These are phyloP conservation scores for Vimba vimba DNA, from an alignment of 2,113 vertebrate genomes.

Conservation along the genomic window DNA sequence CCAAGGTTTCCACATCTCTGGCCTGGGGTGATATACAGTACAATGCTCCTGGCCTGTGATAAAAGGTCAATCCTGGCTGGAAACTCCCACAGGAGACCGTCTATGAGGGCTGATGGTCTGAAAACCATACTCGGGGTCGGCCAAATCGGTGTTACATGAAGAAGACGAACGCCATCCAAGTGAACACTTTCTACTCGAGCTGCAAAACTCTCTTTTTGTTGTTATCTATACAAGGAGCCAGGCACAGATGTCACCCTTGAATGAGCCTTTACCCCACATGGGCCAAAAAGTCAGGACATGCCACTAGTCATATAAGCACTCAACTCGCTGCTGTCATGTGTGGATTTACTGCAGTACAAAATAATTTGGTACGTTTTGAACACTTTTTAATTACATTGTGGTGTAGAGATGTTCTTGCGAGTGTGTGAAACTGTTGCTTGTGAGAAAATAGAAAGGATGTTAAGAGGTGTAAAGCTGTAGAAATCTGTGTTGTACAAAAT, in stretches of 20 bases:
- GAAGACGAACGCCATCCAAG: too few relatives aligned
- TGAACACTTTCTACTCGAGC: too few relatives aligned
- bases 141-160: too few relatives aligned
- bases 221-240: too few relatives aligned
- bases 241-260: neutral
- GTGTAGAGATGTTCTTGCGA: constrained; percentile 32
- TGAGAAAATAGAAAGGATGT: constrained; percentile 11
- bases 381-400: neutral
- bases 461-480: constrained; percentile 8
- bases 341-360: neutral
- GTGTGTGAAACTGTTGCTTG: constrained; percentile 25
- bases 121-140: too few relatives aligned
- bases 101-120: too few relatives aligned
- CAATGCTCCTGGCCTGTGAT: too few relatives aligned
- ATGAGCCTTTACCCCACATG: neutral
- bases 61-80: too few relatives aligned
- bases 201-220: too few relatives aligned
- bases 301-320: neutral
- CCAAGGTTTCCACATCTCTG: too few relatives aligned
- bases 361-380: neutral
- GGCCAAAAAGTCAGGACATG: neutral
- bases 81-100: too few relatives aligned
- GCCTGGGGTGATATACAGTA: too few relatives aligned
- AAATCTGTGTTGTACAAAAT: neutral
- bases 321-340: neutral